Evolutionary conservation across 2,797 vertebrate genomes (phyloP), one percentile per base, ranked within the genome.

Genomic region (Podarcis lilfordi): DNA sequence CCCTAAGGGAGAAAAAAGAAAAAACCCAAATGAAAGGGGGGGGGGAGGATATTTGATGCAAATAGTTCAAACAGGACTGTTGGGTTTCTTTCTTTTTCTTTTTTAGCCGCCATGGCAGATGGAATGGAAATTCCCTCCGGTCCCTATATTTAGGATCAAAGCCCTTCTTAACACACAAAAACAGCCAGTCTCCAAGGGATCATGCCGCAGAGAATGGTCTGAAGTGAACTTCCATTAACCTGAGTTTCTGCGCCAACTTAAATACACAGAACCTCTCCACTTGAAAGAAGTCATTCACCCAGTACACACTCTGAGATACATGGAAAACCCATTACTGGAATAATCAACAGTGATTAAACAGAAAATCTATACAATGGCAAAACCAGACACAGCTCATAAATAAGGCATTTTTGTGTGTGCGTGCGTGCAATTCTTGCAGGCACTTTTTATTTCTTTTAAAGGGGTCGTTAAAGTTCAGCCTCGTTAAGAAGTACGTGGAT

Each of bases 261-360:
- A 97, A 97, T 96, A 97, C 78, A 91, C 91, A 93, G 94, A 96
- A 95, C 92, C 91, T 91, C 93, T 94, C 87, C 86, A 94, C 95
- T 94, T 96, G 89, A 91, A 95, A 95, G 95, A 91, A 94, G 95
- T 93, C 95, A 95, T 96, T 91, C 95, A 96, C 95, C 95, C 95
- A 94, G 89, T 91, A 86, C 77, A 66, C 87, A 93, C 91, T 96
- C 92, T 90, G 61, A 92, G 95, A 95, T 96, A 95, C 95, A 97
- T 96, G 97, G 97, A 97, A 97, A 98, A 97, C 95, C 96, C 96
- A 97, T 97, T 97, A 97, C 78, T 92, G 94, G 96, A 95, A 96
- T 94, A 96, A 97, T 96, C 96, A 95, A 92, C 91, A 88, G 95
- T 95, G 96, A 94, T 97, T 96, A 97, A 97, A 95, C 40, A 90